A percentile compares a stretch with the other conserved stretches of the same genome.
Evolutionary conservation across 2,113 vertebrate species (phyloP).

Genomic region (Solea solea): DNA sequence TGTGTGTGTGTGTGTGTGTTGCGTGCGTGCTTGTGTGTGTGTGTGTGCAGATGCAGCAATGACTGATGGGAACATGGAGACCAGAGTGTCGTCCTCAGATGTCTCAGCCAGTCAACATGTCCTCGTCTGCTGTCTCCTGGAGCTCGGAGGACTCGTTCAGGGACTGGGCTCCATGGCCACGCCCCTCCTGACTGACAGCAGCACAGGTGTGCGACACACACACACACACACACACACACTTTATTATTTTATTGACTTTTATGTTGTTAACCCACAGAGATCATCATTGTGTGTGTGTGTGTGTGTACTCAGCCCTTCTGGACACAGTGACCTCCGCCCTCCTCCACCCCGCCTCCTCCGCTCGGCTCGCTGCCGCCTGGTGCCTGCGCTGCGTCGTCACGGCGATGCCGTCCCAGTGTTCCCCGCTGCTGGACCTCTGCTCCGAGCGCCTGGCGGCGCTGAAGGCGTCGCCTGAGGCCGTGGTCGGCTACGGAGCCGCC

Average conservation of each 20-base stretch:
- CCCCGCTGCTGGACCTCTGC: constrained; percentile 88
- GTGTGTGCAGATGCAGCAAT: constrained; percentile 79
- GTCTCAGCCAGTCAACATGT: constrained; percentile 84
- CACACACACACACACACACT: constrained; percentile 18
- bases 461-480: constrained; percentile 89
- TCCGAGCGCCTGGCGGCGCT: constrained; percentile 83
- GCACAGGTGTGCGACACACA: constrained; percentile 80
- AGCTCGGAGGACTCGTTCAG: constrained; percentile 88
- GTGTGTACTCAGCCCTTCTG: constrained; percentile 81
- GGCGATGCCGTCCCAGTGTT: constrained; percentile 85
- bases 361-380: constrained; percentile 90
- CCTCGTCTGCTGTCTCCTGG: constrained; percentile 88
- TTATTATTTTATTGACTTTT: background rate
- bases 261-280: too few relatives aligned
- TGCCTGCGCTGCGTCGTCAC: constrained; percentile 88
- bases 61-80: constrained; percentile 86
- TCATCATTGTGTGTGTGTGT: constrained; percentile 8
- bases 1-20: constrained; percentile 11
- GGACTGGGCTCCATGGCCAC: constrained; percentile 86
- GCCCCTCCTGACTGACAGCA: constrained; percentile 88
- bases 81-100: constrained; percentile 77
- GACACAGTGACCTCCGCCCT: constrained; percentile 87
- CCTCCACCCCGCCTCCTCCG: constrained; percentile 84
- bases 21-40: constrained; percentile 15
- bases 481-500: constrained; percentile 91